Evolutionary conservation across 2,113 vertebrate species (phyloP), one percentile per base, ranked within the genome.

Genomic region (Chloroceryle aenea): DNA sequence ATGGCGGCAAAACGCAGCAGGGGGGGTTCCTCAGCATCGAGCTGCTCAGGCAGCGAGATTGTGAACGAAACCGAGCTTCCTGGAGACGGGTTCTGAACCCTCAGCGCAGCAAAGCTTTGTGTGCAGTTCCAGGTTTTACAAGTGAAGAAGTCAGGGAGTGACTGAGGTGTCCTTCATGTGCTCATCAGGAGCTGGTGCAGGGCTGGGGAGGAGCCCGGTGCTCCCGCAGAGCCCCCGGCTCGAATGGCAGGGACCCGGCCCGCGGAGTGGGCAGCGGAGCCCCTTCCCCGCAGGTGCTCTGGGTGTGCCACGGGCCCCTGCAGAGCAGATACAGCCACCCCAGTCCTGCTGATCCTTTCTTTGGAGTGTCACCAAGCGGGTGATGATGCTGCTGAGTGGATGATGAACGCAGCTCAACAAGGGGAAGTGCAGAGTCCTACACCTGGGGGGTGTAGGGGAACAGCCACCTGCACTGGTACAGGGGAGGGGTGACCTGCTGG

Each of bases 291-390:
- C 55, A 6, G 14, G 3, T 48, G 6, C 62, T 21, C 7, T 27
- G 14, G 23, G 26, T 14, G 84, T 47, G 45, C 26, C 30, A 55
- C 22, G 47, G 59, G 16, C 2, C 23, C 30, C 47, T 42, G 62
- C 47, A 19, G 55, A 23, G 4, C 48, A 21, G 61, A 10, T 5
- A 4, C 34, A 4, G 10, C 1, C 38, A 5, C 67, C 10, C 25
- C 18, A 15, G 32, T 18, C 19, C 40, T 48, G 16, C 73, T 73
- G n/a, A 10, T 69, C 56, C 22, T 19, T 38, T 30, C 29, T 53
- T 32, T n/a, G n/a, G n/a, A n/a, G 10, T 38, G n/a, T 3, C 17
- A 3, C 0, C 2, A 74, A 18, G 30, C 45, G 19, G 45, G 32
- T 50, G 26, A 25, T 9, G 38, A 6, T 25, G 8, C 45, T 20